Conservation (phyloP, 2,113 vertebrate genomes). For the Epinephelus cyanopodus region DNA sequence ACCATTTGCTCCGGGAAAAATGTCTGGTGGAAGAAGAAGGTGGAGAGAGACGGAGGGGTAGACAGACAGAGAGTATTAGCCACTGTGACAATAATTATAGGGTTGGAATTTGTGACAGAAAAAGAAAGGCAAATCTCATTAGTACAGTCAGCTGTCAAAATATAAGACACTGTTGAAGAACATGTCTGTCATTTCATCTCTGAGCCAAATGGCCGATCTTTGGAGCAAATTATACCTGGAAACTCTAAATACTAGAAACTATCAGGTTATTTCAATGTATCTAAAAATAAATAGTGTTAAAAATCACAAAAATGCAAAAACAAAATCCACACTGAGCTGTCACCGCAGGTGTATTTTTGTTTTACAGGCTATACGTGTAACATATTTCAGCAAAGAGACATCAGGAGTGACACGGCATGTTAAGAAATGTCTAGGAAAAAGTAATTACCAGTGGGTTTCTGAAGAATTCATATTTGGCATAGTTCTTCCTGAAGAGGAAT, state of each 20-base stretch:
- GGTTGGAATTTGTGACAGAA: slow-evolving; percentile 46
- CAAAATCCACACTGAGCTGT: neutral
- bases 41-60: slow-evolving; percentile 25
- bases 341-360: neutral
- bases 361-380: neutral
- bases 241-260: neutral
- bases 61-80: slow-evolving; percentile 52
- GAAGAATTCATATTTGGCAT: slow-evolving; percentile 99
- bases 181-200: slow-evolving; percentile 4
- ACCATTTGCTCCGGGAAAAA: slow-evolving; percentile 99
- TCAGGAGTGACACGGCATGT: neutral
- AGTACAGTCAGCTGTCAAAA: slow-evolving; percentile 44
- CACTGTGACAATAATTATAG: slow-evolving; percentile 55
- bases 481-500: slow-evolving; percentile 99
- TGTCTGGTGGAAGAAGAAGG: slow-evolving; percentile 83
- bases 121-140: slow-evolving; percentile 45
- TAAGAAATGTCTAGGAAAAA: slow-evolving; percentile 21
- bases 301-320: neutral
- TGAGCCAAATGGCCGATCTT: neutral
- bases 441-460: slow-evolving; percentile 91
- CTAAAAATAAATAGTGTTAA: neutral
- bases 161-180: slow-evolving; percentile 6
- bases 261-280: too few species aligned
- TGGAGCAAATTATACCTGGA: neutral
- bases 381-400: slow-evolving; percentile 5